Conservation (phyloP, 2,797 vertebrate genomes). For the Ceyx erithaca region DNA sequence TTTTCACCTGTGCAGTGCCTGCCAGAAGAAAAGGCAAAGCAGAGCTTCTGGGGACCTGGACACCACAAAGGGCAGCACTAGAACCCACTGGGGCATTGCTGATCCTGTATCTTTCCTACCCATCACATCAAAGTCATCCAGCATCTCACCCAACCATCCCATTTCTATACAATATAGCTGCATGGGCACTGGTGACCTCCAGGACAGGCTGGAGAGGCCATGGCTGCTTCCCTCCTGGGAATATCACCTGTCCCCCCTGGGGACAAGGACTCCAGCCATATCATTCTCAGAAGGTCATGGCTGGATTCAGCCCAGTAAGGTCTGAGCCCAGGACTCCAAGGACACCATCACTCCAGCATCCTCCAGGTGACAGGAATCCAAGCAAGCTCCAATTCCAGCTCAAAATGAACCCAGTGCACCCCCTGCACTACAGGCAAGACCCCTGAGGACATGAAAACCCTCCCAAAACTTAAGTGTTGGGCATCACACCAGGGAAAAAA, state of each 20-base stretch:
- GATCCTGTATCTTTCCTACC: not conserved
- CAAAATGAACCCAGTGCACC: not conserved
- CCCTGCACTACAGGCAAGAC: not conserved
- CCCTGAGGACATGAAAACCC: fast-evolving
- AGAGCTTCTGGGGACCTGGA: not conserved
- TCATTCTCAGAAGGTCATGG: fast-evolving
- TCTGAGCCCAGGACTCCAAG: fast-evolving
- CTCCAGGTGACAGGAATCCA: not conserved
- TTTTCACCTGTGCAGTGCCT: not conserved
- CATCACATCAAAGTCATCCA: not conserved
- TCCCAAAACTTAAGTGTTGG: not conserved
- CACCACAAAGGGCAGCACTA: not conserved
- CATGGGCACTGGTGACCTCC: not conserved
- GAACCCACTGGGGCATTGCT: not conserved
- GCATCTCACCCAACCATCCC: not conserved
- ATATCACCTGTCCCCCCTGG: not conserved
- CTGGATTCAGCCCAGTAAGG: not conserved
- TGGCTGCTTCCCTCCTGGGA: not conserved
- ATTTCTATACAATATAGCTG: not conserved
- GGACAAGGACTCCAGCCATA: fast-evolving
- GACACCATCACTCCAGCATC: not conserved
- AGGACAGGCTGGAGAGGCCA: not conserved
- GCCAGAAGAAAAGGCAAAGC: not conserved
- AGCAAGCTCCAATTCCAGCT: not conserved
- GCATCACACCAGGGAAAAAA: not conserved